These are phyloP conservation scores for Scyliorhinus canicula DNA, from an alignment of 2,797 vertebrate species.

Conservation along the genomic window DNA sequence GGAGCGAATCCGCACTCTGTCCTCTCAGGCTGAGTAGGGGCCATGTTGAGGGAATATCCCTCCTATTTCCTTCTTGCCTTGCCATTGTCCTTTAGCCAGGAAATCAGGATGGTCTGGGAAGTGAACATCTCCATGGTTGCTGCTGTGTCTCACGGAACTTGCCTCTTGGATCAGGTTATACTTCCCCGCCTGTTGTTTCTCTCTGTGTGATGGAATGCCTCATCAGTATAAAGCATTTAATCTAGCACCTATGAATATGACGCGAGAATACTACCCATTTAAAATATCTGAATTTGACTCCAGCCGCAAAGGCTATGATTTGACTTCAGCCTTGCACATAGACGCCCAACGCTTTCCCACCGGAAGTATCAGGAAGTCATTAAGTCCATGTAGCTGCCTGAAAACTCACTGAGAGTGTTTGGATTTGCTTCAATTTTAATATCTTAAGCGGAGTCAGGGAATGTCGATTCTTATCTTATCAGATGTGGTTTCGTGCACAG, in stretches of 20 bases:
- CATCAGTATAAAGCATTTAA: background rate
- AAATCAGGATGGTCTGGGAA: background rate
- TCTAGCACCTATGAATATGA: background rate
- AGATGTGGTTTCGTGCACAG: background rate
- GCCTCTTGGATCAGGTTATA: background rate
- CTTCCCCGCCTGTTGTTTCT: background rate
- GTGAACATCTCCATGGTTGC: background rate
- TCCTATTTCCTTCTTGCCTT: slow-evolving; percentile 1
- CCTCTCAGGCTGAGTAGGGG: background rate
- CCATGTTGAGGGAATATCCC: background rate
- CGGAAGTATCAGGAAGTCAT: background rate
- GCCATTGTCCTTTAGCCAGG: background rate
- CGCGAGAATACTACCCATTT: background rate
- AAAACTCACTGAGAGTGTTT: background rate
- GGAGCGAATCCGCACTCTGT: background rate
- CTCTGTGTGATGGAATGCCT: background rate
- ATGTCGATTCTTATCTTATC: background rate
- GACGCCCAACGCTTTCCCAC: background rate
- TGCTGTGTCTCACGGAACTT: background rate
- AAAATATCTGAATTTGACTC: background rate
- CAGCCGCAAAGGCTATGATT: background rate
- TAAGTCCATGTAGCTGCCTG: background rate
- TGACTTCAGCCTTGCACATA: background rate
- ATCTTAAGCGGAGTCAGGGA: background rate
- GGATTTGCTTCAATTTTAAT: background rate